phyloP scores from a whole-genome alignment of 2,113 vertebrate species.

The Origma solitaria region DNA sequence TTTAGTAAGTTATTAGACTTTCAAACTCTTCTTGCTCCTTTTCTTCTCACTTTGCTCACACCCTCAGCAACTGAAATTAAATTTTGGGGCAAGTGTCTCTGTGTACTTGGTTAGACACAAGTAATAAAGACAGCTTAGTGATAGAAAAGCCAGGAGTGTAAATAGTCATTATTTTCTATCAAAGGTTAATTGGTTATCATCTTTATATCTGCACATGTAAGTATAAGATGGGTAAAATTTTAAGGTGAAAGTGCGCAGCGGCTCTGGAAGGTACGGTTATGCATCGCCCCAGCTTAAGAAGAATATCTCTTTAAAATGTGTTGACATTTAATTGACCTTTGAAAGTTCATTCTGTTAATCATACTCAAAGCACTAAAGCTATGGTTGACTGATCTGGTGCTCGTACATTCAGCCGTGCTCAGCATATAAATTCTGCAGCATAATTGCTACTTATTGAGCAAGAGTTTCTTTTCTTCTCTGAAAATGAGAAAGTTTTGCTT shows the following conservation, averaged over 20 bases:
- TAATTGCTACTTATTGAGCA: constrained; percentile 75
- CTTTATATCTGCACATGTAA: not conserved
- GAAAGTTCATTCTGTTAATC: constrained; percentile 82
- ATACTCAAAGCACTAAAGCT: constrained; percentile 74
- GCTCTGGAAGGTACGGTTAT: constrained; percentile 35
- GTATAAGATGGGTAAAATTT: not conserved
- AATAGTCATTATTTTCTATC: not conserved
- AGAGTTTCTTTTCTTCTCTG: constrained; percentile 70
- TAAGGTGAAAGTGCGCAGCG: constrained; percentile 7
- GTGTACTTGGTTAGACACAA: not conserved
- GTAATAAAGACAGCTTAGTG: not conserved
- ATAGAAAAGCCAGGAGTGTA: not conserved
- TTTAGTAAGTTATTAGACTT: not conserved
- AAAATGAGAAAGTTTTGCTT: constrained; percentile 66
- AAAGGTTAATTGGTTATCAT: constrained; percentile 13
- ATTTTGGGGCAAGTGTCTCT: not conserved
- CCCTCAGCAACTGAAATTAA: not conserved
- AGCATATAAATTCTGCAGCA: constrained; percentile 77
- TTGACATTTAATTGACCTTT: constrained; percentile 85
- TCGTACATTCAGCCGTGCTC: constrained; percentile 72
- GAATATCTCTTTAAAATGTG: constrained; percentile 73
- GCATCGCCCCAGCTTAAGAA: constrained; percentile 43
- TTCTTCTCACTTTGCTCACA: not conserved
- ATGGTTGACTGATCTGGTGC: constrained; percentile 76
- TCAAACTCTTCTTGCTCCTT: not conserved